phyloP scores from a whole-genome alignment of 1,140 invertebrate species.

The Sinonovacula constricta region DNA sequence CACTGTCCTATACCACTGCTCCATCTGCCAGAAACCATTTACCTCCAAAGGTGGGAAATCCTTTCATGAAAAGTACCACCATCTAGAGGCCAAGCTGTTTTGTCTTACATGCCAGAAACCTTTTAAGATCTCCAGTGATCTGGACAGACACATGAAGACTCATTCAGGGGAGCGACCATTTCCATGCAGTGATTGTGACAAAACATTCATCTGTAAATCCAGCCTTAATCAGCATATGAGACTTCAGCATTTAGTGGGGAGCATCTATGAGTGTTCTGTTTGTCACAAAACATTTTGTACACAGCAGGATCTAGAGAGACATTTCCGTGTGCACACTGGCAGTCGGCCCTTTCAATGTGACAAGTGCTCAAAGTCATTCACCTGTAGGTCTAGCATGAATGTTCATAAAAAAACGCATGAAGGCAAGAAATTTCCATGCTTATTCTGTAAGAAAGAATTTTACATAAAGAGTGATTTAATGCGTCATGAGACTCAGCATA shows the following conservation, averaged over 20 bases:
- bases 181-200: constrained; percentile 1
- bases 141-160: not conserved
- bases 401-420: not conserved
- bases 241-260: not conserved
- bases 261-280: not conserved
- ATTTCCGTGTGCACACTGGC: not conserved
- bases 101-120: constrained; percentile 3
- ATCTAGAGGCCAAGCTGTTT: not conserved
- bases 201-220: constrained; percentile 1
- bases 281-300: not conserved
- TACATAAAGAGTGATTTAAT: not conserved
- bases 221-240: not conserved
- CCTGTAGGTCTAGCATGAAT: not conserved
- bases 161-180: not conserved
- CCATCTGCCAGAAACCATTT: not conserved
- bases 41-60: not conserved
- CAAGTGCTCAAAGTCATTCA: not conserved
- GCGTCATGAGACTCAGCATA: not conserved
- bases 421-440: not conserved
- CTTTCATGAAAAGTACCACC: not conserved
- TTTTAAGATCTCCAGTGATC: not conserved
- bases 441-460: not conserved
- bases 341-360: not conserved
- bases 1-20: no score
- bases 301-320: not conserved